Percentiles rank a stretch among this genome's conserved stretches.
phyloP scores from a whole-genome alignment of 2,113 vertebrate species.

The Phyllostomus hastatus region DNA sequence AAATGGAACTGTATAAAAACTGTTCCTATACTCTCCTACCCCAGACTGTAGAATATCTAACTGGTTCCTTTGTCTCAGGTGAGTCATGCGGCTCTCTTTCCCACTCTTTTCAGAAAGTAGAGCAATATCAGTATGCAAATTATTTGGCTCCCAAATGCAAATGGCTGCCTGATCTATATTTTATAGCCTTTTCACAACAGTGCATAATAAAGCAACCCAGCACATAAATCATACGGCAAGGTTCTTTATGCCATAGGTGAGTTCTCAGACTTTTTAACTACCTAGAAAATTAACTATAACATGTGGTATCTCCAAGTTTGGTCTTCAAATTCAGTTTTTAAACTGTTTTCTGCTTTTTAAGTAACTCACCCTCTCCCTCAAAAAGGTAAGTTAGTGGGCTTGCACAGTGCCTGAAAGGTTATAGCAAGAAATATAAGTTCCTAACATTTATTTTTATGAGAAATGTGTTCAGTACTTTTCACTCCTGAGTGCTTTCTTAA shows the following conservation, averaged over 20 bases:
- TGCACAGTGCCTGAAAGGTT: background rate
- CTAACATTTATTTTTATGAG: conserved; percentile 8
- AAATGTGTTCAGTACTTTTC: background rate
- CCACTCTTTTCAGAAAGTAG: background rate
- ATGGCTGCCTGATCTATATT: background rate
- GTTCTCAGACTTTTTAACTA: background rate
- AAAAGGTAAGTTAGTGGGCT: background rate
- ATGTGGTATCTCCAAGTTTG: background rate
- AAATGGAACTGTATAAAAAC: conserved; percentile 8
- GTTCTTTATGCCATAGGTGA: background rate
- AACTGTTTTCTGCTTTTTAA: background rate
- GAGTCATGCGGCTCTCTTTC: background rate
- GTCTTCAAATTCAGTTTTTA: conserved; percentile 28
- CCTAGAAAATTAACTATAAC: background rate
- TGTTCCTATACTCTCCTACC: background rate
- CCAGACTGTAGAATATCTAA: background rate
- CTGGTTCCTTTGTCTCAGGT: background rate
- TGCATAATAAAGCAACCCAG: conserved; percentile 4
- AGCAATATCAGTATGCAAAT: conserved; percentile 5
- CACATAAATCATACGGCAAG: conserved; percentile 20
- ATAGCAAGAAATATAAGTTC: background rate
- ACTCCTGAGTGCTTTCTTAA: conserved; percentile 18
- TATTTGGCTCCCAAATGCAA: conserved; percentile 48
- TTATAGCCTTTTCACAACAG: conserved; percentile 39
- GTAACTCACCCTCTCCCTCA: background rate